These are phyloP conservation scores for Chaenocephalus aceratus DNA, from an alignment of 2,113 vertebrate species.

Conservation along the genomic window DNA sequence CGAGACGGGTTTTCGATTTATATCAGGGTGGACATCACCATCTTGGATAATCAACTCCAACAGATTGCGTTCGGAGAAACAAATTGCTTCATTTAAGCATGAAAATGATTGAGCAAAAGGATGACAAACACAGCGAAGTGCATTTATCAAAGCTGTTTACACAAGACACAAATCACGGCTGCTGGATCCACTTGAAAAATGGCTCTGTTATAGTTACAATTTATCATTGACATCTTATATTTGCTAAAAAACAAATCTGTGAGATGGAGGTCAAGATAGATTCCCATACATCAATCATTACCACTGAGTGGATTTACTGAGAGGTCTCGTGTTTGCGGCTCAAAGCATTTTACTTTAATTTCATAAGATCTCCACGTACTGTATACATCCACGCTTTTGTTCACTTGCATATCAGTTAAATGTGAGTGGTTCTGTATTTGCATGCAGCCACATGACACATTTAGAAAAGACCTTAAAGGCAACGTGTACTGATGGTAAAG, in stretches of 20 bases:
- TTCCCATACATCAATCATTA: slow-evolving; percentile 63
- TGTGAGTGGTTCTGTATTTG: slow-evolving; percentile 16
- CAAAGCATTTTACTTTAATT: slow-evolving; percentile 3
- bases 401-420: neutral
- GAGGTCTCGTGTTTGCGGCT: neutral
- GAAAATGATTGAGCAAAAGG: slow-evolving; percentile 85
- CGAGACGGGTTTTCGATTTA: slow-evolving; percentile 75
- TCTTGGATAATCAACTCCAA: slow-evolving; percentile 83
- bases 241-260: slow-evolving; percentile 73
- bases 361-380: neutral
- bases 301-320: slow-evolving; percentile 15
- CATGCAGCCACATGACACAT: slow-evolving; percentile 17
- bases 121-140: slow-evolving; percentile 76
- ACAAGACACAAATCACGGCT: slow-evolving; percentile 69
- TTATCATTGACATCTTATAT: slow-evolving; percentile 75
- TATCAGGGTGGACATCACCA: slow-evolving; percentile 82
- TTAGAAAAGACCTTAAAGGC: neutral
- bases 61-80: slow-evolving; percentile 82
- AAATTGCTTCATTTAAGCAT: slow-evolving; percentile 86
- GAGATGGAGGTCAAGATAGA: slow-evolving; percentile 59
- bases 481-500: neutral
- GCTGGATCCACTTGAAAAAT: slow-evolving; percentile 74
- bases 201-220: slow-evolving; percentile 72
- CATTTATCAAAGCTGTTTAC: slow-evolving; percentile 86
- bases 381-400: neutral